Base-by-base conservation (phyloP, 2,797 vertebrate species). In the Mus minutoides region DNA sequence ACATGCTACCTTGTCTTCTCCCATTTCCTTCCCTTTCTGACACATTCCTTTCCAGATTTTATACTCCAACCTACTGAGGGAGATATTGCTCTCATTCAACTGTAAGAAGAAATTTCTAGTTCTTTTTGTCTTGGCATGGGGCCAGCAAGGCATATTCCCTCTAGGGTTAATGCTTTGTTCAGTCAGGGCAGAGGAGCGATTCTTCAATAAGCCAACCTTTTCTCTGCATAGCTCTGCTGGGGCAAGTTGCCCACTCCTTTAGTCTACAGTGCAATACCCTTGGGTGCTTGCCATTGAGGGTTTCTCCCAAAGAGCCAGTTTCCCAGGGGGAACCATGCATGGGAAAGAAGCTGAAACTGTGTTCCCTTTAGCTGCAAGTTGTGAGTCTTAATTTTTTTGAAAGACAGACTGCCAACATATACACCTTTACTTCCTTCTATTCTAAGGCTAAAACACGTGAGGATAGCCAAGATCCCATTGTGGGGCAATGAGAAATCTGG, bases 291-390 rank as follows among this genome's bases (percentile, higher is more conserved):
- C 97, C 97, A 97, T 34, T 34, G 7, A 92, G 40, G 58, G 60
- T 89, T 97, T 91, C 82, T 97, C 95, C 90, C 86, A 46, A 73
- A 94, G 46, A 73, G 75, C 85, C 88, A 67, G 88, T 98, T 97
- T 98, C 97, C 92, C 94, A 97, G 94, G 96, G 94, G 86, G 93
- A 87, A 52, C 22, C 26, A 75, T 86, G 97, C 96, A 88, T 97
- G 97, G 97, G 97, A 98, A 97, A 96, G 69, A 75, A 91, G 71
- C 86, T 56, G 90, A 71, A 49, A 10, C 17, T 87, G 79, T 77
- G 71, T 97, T 97, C 94, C 86, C 95, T 97, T 94, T 91, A 90
- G 88, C 87, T 91, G 58, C 49, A 92, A 90, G 58, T 90, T 87
- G 64, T 83, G 71, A 92, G 85, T 83, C 84, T 77, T 56, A 34